phyloP scores from a whole-genome alignment of 2,113 vertebrate species.

The Pelecanus crispus region DNA sequence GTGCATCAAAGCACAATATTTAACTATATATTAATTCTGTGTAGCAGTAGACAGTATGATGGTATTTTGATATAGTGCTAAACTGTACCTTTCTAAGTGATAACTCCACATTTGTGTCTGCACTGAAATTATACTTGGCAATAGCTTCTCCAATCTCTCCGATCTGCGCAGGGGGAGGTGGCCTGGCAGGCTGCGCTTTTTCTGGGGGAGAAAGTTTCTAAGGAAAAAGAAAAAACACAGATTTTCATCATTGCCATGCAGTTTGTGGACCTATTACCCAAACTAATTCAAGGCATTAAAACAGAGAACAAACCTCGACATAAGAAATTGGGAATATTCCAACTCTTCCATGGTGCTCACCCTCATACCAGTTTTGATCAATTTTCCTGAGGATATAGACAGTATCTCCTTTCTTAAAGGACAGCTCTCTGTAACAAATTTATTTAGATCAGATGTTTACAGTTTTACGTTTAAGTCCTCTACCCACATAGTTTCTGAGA shows the following conservation, averaged over 20 bases:
- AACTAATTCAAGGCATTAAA: background rate
- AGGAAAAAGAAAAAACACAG: background rate
- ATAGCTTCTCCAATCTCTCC: constrained; percentile 93
- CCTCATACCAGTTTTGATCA: constrained; percentile 98
- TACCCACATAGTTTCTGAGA: background rate
- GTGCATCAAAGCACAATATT: background rate
- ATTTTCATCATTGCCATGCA: background rate
- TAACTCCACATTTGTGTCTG: constrained; percentile 95
- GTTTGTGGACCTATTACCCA: background rate
- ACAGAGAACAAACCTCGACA: constrained; percentile 82
- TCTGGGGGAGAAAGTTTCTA: constrained; percentile 86
- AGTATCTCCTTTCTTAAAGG: constrained; percentile 95
- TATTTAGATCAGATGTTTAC: constrained; percentile 12
- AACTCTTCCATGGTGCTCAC: constrained; percentile 88
- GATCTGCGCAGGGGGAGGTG: constrained; percentile 91
- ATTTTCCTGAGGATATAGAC: constrained; percentile 97
- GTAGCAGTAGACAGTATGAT: background rate
- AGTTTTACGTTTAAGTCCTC: background rate
- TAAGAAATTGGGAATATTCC: constrained; percentile 98
- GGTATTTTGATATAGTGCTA: background rate
- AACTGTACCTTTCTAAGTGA: constrained; percentile 89
- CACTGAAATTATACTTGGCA: constrained; percentile 95
- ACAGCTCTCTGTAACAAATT: constrained; percentile 88
- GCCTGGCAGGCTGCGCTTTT: constrained; percentile 90
- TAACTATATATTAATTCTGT: background rate